phyloP scores from a whole-genome alignment of 2,888 invertebrate genomes.

The Amphipyra berbera region DNA sequence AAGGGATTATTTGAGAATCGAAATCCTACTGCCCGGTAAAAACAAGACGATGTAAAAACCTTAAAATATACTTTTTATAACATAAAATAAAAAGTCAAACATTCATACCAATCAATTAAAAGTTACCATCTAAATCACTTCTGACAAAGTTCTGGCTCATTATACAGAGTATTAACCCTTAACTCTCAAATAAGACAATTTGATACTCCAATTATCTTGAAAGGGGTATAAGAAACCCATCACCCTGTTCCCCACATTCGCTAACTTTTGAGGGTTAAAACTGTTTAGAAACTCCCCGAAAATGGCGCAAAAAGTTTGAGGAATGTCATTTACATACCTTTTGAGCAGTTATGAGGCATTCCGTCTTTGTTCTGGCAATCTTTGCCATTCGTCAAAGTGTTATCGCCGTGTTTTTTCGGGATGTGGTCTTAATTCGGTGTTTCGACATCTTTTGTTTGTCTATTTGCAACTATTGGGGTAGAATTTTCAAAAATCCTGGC shows the following conservation, averaged over 20 bases:
- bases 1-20: too few species aligned
- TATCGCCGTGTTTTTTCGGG: background rate
- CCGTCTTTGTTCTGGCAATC: conserved; percentile 13
- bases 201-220: conserved; percentile 55
- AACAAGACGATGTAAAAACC: too few species aligned
- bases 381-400: conserved; percentile 12
- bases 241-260: conserved; percentile 39
- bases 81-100: too few species aligned
- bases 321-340: conserved; percentile 49
- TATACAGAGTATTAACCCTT: conserved; percentile 26
- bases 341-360: conserved; percentile 26
- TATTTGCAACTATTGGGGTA: background rate
- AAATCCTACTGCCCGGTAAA: too few species aligned
- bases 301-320: conserved; percentile 45
- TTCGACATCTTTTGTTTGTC: background rate
- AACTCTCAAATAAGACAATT: conserved; percentile 41
- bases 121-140: conserved; percentile 27
- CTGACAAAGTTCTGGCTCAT: conserved; percentile 29
- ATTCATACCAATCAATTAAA: too few species aligned
- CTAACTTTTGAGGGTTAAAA: conserved; percentile 52
- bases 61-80: too few species aligned
- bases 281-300: conserved; percentile 43
- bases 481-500: too few species aligned
- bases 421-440: conserved; percentile 1
- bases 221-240: conserved; percentile 47